Evolutionary conservation across 2,888 invertebrate genomes (phyloP), one percentile per base, ranked within the genome.

Genomic region (Tribolium freemani): DNA sequence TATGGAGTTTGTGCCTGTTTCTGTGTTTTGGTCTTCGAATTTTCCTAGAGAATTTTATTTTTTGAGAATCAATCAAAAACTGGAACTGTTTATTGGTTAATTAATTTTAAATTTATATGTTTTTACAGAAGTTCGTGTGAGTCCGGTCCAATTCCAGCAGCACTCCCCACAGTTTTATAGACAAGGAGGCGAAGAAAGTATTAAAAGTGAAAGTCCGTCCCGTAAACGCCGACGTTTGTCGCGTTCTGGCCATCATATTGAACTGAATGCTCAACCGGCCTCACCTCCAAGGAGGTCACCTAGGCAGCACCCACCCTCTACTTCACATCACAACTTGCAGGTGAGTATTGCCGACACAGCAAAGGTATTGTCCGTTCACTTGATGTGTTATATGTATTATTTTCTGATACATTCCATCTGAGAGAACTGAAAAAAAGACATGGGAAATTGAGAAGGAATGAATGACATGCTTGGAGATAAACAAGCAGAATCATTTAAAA

Each of bases 131-230:
- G 84, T 89, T 79, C 87, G 89, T 69, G 86, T 89, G 67, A 90
- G 88, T 79, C 89, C 90, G 31, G 88, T 89, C 64, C 89, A 90
- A 77, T 86, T 89, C 77, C 85, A 84, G 73, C 88, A 88, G 78
- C 88, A 89, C 77, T 87, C 89, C 71, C 87, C 89, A 69, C 87
- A 88, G 68, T 90, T 87, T 82, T 90, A 88, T 78, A 84, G 89
- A 67, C 88, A 88, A 79, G 84, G 87, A 76, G 88, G 88, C 82
- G 90, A 90, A 76, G 90, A 90, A 76, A 88, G 89, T 72, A 88
- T 90, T 79, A 94, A 94, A 89, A 94, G 94, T 75, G 96, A 96
- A 86, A 95, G 95, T 82, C 96, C 96, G 69, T 93, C 93, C 78
- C 88, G 96, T 74, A 96, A 96, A 85, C 91, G 96, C 51, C 90